phyloP scores from a whole-genome alignment of 2,888 invertebrate species.

The Lobophora halterata region DNA sequence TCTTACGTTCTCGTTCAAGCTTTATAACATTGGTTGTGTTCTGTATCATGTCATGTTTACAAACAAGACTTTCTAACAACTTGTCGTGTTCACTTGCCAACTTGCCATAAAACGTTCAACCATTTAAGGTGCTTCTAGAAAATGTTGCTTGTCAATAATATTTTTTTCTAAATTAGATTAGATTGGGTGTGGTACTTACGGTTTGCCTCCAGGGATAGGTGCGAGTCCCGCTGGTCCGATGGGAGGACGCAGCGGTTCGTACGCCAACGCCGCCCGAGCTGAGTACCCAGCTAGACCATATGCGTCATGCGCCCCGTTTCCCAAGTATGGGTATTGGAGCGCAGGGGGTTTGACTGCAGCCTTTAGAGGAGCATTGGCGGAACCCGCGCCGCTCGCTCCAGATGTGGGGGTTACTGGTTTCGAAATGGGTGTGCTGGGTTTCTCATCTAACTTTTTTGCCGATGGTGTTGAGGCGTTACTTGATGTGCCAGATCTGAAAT shows the following conservation, averaged over 20 bases:
- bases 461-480: conserved; percentile 95
- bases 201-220: conserved; percentile 90
- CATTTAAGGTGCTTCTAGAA: too few relatives aligned
- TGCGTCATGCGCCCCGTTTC: conserved; percentile 74
- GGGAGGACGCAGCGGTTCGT: conserved; percentile 74
- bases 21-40: not conserved
- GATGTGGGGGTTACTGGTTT: conserved; percentile 94
- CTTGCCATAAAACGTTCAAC: too few relatives aligned
- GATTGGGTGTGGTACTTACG: conserved; percentile 82
- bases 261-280: conserved; percentile 73
- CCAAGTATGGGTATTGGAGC: conserved; percentile 83
- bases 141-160: conserved; percentile 2
- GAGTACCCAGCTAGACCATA: conserved; percentile 76
- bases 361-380: conserved; percentile 78
- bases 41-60: conserved; percentile 5
- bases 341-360: conserved; percentile 82
- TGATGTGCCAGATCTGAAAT: conserved; percentile 88
- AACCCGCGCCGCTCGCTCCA: conserved; percentile 81
- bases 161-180: conserved; percentile 10
- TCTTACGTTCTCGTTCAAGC: conserved; percentile 1
- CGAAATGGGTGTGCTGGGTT: conserved; percentile 94
- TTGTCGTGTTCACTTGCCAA: too few relatives aligned
- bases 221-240: conserved; percentile 82
- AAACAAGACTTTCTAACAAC: conserved; percentile 5
- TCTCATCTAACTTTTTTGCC: conserved; percentile 92